Evolutionary conservation across 2,888 invertebrate genomes (phyloP), one percentile per base, ranked within the genome.

Genomic region (Epistrophella euchroma): DNA sequence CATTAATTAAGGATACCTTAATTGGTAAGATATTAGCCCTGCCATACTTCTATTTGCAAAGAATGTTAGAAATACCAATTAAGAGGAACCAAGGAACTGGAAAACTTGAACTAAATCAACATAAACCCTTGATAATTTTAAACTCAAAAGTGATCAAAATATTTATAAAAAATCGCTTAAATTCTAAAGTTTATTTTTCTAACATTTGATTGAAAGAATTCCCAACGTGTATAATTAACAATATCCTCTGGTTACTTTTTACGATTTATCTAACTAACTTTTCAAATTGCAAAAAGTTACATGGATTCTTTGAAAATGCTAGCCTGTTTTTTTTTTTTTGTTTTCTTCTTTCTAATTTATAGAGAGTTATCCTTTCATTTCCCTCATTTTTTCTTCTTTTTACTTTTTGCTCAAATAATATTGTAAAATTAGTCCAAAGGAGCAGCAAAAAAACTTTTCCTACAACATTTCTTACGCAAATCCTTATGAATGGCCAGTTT

Each of bases 401-500:
- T 25, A 0, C 4, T 56, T 55, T 9, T 19, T 45, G 15, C 22
- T 56, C 35, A 11, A 22, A 47, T 13, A 22, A 56, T 68, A 17
- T 43, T 62, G 35, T 68, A 73, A 83, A 71, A 83, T 73, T 73
- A 78, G 60, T 78, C 43, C 17, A 32, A 56, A 11, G 32, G 5
- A 32, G 17, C 7, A 11, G 9, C 40, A 68, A 52, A 45, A 68
- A 72, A 82, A 75, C 64, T 73, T 77, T 68, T 83, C 47, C 25
- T 25, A 22, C 55, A 60, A 73, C 22, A 55, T 76, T 73, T 68
- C 47, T 55, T 19, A 60, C 35, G 10, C 66, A 66, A 47, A 73
- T 73, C 68, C 74, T 74, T 64, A 62, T 40, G 73, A 82, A 81
- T 40, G 47, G 66, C 19, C 55, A 19, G 37, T 22, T 73, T 77